A percentile compares a stretch with the other conserved stretches of the same genome.
Conservation (phyloP, 2,888 invertebrate species). For the Spodoptera exigua region DNA sequence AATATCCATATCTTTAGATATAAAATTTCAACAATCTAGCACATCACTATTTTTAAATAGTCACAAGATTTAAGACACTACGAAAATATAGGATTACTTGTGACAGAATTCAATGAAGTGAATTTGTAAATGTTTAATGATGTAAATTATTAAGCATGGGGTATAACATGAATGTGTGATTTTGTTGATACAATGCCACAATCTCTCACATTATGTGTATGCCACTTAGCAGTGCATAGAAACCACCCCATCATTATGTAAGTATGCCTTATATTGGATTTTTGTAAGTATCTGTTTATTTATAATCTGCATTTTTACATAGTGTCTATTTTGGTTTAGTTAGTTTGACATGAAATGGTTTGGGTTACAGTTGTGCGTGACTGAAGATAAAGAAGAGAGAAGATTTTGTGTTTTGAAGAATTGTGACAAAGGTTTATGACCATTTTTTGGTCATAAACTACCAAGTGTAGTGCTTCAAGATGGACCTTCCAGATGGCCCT, state of each 20-base stretch:
- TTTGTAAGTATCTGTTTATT: constrained; percentile 77
- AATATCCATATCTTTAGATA: too few relatives aligned
- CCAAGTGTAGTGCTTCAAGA: constrained; percentile 84
- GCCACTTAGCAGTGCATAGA: constrained; percentile 52
- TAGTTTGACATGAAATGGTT: constrained; percentile 64
- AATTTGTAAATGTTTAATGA: constrained; percentile 4
- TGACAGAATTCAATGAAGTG: not conserved
- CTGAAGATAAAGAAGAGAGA: constrained; percentile 62
- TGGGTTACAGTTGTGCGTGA: constrained; percentile 73
- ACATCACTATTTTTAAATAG: constrained; percentile 5
- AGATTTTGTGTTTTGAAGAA: constrained; percentile 61
- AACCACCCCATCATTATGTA: constrained; percentile 53
- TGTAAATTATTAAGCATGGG: constrained; percentile 10
- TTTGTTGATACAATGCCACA: constrained; percentile 23
- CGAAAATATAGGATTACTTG: not conserved
- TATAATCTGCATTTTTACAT: constrained; percentile 65
- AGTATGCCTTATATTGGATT: constrained; percentile 61
- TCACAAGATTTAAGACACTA: not conserved
- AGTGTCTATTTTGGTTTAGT: constrained; percentile 17
- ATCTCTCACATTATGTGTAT: constrained; percentile 38
- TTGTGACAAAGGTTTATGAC: constrained; percentile 76
- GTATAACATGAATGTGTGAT: constrained; percentile 33
- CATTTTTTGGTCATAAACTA: constrained; percentile 81
- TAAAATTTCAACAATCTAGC: too few relatives aligned
- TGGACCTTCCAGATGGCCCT: constrained; percentile 86